A percentile compares a stretch with the other conserved stretches of the same genome.
Conservation (phyloP, 2,113 vertebrate genomes). For the Ophthalmolycus amberensis region DNA sequence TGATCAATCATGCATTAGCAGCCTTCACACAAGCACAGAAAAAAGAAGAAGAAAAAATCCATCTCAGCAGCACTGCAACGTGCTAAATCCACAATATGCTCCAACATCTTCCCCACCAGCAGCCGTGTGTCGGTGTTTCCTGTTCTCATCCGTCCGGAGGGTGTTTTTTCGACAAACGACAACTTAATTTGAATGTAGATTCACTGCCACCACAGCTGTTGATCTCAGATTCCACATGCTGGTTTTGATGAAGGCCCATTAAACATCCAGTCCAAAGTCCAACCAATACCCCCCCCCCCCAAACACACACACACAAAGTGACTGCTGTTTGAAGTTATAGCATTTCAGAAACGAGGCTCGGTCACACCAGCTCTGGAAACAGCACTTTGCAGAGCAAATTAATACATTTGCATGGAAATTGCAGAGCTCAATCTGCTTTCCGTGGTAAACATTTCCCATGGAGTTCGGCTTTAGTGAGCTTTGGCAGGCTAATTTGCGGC, state of each 20-base stretch:
- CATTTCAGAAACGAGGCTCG: no score
- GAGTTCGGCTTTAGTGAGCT: neutral
- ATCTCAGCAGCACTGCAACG: conserved; percentile 11
- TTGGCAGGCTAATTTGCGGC: neutral
- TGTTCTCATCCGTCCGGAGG: conserved; percentile 8
- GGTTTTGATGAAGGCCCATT: neutral
- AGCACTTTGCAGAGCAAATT: neutral
- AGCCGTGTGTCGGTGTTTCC: neutral
- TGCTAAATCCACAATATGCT: conserved; percentile 27
- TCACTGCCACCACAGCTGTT: conserved; percentile 45
- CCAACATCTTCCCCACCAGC: conserved; percentile 4
- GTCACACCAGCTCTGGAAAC: neutral
- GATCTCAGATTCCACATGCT: neutral
- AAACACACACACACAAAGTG: neutral
- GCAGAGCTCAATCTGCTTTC: neutral
- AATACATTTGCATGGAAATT: neutral
- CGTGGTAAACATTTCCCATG: neutral
- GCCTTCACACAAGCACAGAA: conserved; percentile 19
- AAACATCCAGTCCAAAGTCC: neutral
- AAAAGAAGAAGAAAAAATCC: conserved; percentile 7
- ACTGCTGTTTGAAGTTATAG: neutral
- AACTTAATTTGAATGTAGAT: conserved; percentile 38
- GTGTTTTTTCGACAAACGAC: conserved; percentile 28
- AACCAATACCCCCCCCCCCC: neutral
- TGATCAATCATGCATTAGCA: conserved; percentile 61